These are phyloP conservation scores for Ridgeia piscesae DNA, from an alignment of 1,140 invertebrate genomes.

Conservation along the genomic window DNA sequence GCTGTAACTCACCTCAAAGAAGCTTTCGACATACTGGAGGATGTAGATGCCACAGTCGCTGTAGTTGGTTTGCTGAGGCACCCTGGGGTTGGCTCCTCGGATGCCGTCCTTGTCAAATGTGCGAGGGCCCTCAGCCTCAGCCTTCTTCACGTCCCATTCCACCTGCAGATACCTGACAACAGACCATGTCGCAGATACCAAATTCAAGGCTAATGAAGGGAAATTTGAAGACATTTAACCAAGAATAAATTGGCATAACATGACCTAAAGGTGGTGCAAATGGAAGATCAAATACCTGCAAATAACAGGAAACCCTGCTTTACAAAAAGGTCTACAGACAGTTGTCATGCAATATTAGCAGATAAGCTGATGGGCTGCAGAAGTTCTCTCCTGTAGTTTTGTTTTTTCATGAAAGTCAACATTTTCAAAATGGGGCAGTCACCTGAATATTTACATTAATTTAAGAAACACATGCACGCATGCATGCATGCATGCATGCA, in stretches of 20 bases:
- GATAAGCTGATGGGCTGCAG: too few relatives aligned
- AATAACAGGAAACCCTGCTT: too few relatives aligned
- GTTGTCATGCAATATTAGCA: too few relatives aligned
- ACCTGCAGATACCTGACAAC: slow-evolving; percentile 69
- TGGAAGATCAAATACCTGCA: too few relatives aligned
- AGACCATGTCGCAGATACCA: neutral
- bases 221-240: too few relatives aligned
- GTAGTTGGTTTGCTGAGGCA: slow-evolving; percentile 95
- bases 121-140: slow-evolving; percentile 66
- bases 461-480: neutral
- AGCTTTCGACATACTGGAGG: slow-evolving; percentile 93
- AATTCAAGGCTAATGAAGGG: too few relatives aligned
- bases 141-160: slow-evolving; percentile 80
- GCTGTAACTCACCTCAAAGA: slow-evolving; percentile 68
- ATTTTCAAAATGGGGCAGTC: neutral
- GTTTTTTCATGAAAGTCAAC: too few relatives aligned
- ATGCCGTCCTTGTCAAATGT: slow-evolving; percentile 47
- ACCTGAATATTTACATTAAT: neutral
- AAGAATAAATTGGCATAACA: too few relatives aligned
- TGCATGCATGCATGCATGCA: too few relatives aligned
- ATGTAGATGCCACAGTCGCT: slow-evolving; percentile 95
- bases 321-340: too few relatives aligned
- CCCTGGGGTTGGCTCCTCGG: slow-evolving; percentile 76
- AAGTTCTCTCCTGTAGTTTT: too few relatives aligned
- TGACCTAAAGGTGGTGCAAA: too few relatives aligned